phyloP scores from a whole-genome alignment of 2,797 vertebrate genomes.

The Apodemus agrarius region DNA sequence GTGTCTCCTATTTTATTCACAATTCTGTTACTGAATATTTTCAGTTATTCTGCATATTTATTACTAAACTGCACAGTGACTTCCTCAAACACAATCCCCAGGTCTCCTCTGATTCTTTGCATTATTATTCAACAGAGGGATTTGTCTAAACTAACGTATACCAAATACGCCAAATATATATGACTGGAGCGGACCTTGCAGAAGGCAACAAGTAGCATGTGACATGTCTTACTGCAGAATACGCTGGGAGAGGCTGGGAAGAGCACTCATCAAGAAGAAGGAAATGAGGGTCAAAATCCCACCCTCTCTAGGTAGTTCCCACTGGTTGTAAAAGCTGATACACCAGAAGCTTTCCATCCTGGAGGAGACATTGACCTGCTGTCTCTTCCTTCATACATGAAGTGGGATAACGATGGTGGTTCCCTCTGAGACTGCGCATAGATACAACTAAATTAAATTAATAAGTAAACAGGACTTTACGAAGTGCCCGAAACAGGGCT shows the following conservation, averaged over 20 bases:
- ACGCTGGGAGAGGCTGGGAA: neutral
- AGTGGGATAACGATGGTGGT: neutral
- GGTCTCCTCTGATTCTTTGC: neutral
- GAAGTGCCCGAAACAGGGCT: neutral
- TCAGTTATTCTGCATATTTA: neutral
- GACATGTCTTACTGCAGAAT: neutral
- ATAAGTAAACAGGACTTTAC: constrained; percentile 21
- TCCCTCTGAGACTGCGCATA: neutral
- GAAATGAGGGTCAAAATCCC: neutral
- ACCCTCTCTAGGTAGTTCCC: neutral
- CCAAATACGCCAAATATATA: neutral
- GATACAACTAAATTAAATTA: neutral
- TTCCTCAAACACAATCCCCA: neutral
- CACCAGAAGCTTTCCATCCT: neutral
- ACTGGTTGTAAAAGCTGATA: neutral
- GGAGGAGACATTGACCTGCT: neutral
- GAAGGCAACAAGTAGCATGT: neutral
- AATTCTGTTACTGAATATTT: neutral
- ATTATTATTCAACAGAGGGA: neutral
- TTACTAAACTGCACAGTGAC: neutral
- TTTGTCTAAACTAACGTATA: neutral
- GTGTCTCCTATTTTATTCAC: neutral
- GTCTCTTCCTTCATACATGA: neutral
- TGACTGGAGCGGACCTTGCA: neutral
- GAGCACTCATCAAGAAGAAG: fast-evolving